Conservation (phyloP, 2,888 invertebrate genomes). For the Cheilosia pagana region DNA sequence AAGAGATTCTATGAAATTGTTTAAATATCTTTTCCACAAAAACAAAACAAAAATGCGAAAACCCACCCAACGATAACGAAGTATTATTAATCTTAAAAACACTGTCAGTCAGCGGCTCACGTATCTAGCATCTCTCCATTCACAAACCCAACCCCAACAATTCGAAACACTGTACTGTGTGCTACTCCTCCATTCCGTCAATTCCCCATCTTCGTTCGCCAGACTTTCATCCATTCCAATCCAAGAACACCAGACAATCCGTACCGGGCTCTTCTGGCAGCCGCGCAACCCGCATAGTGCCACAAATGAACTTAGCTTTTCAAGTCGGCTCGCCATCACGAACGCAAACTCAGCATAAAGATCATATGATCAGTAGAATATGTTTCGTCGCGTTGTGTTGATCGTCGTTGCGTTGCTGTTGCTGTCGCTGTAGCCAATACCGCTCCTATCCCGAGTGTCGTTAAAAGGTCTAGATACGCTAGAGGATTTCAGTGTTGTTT, state of each 20-base stretch:
- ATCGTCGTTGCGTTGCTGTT: constrained; percentile 25
- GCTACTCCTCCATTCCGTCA: constrained; percentile 45
- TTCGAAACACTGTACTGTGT: constrained; percentile 18
- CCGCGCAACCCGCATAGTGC: constrained; percentile 31
- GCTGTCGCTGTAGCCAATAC: constrained; percentile 1
- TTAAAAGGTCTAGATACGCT: constrained; percentile 12
- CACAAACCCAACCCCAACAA: constrained; percentile 58
- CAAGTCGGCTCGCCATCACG: constrained; percentile 31
- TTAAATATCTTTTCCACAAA: constrained; percentile 56
- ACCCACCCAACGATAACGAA: constrained; percentile 58
- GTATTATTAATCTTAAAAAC: constrained; percentile 40
- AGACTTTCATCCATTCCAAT: constrained; percentile 40
- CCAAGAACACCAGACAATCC: constrained; percentile 39
- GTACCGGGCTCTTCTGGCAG: not conserved
- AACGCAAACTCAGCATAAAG: constrained; percentile 67
- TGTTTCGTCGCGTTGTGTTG: constrained; percentile 64
- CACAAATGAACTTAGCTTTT: constrained; percentile 64
- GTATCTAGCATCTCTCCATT: constrained; percentile 67
- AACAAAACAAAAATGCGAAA: constrained; percentile 30
- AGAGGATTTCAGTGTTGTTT: constrained; percentile 39
- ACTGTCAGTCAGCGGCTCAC: constrained; percentile 51
- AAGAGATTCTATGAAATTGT: constrained; percentile 50
- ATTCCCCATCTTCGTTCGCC: constrained; percentile 54
- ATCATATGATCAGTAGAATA: constrained; percentile 71
- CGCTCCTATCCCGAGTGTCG: constrained; percentile 11